Base-by-base conservation (phyloP, 2,888 invertebrate genomes). In the Phanerotoma sp. region DNA sequence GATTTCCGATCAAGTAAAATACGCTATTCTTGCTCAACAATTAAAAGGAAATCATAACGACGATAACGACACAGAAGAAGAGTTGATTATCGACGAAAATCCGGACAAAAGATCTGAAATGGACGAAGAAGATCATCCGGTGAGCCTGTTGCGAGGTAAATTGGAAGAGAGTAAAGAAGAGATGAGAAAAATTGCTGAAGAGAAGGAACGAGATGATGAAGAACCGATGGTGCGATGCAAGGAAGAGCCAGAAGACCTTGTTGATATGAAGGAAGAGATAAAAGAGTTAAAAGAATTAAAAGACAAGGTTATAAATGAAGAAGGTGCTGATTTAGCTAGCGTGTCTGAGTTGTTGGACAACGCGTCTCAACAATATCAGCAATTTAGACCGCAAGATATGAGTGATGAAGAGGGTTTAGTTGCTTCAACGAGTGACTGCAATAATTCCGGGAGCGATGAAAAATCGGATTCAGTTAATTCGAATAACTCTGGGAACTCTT, bases 361-460 rank as follows among this genome's bases (percentile, higher is more conserved):
- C 58, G 92, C 95, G 0, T 79, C 81, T 5, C 80, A 81, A 6
- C 81, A 82, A 58, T 75, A 77, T 32, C 73, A 72, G 5, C 74
- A 76, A 16, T 77, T 75, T 51, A 73, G 74, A 47, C 66, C 74
- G 1, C 75, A 74, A 35, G 72, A 76, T 46, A 64, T 74, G 64
- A 82, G 79, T 69, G 88, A 88, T 72, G 89, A 89, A 63, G 93
- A 92, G 71, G 91, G 91, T 13, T 81, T 91, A 1, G 85, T 91
- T 0, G 91, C 91, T 3, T 89, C 89, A 5, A 89, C 89, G 11
- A 91, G 91, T 65, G 91, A 91, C 74, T 89, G 88, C 66, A 91
- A 90, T 68, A 86, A 87, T 66, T 90, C 91, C 11, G 91, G 91
- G 59, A 89, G 90, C 60, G 91, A 91, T 74, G 91, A 91, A 73